These are phyloP conservation scores for Microctenopoma stevenorrisi DNA, from an alignment of 2,797 vertebrate genomes.

Conservation along the genomic window DNA sequence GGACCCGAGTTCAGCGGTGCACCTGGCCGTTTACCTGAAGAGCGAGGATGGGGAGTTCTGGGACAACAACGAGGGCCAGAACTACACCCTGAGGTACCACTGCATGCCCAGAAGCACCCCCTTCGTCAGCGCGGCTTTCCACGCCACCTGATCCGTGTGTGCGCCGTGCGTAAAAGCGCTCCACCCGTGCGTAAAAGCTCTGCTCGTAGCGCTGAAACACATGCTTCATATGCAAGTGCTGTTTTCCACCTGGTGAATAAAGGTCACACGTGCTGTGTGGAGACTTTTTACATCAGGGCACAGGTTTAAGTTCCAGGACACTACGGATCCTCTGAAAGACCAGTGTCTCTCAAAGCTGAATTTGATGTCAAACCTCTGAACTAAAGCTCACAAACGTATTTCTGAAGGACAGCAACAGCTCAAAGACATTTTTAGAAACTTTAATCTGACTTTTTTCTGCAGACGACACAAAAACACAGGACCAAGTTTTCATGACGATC, in stretches of 20 bases:
- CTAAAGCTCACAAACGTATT: neutral
- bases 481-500: neutral
- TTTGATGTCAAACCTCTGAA: neutral
- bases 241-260: neutral
- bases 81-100: conserved; percentile 86
- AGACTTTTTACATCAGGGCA: neutral
- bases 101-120: conserved; percentile 23
- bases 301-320: neutral
- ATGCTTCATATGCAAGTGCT: neutral
- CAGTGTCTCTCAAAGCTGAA: neutral
- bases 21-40: conserved; percentile 88
- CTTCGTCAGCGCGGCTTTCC: conserved; percentile 42
- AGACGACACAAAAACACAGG: neutral
- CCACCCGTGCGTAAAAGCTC: neutral
- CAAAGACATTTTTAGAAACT: neutral
- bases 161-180: conserved; percentile 14
- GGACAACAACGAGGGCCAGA: conserved; percentile 92
- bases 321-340: neutral
- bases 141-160: conserved; percentile 27
- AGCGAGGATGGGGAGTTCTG: conserved; percentile 86
- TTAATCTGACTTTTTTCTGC: neutral
- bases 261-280: neutral
- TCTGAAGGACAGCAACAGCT: neutral
- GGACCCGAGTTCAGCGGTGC: conserved; percentile 75
- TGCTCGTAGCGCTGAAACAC: neutral